Base-by-base conservation (phyloP, 2,797 vertebrate species). In the Silurus aristotelis region DNA sequence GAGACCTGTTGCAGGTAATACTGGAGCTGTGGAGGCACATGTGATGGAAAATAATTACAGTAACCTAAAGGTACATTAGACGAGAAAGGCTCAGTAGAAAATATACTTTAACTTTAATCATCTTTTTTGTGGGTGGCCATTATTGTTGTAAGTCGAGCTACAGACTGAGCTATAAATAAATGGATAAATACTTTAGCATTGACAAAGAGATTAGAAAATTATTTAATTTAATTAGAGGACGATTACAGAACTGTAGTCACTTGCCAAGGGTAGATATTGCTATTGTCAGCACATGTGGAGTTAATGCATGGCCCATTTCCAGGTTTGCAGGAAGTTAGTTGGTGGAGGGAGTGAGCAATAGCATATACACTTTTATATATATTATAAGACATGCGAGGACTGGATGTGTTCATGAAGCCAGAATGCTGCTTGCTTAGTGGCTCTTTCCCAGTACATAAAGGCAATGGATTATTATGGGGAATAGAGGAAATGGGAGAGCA, bases 291-390 rank as follows among this genome's bases (percentile, higher is more conserved):
- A 89, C 95, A 95, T n/a, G 93, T 93, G 38, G 86, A 91, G 87
- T 94, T 93, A 55, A 83, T 89, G 86, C 94, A 94, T 75, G 94
- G 94, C 7, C 94, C 95, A 56, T 67, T 90, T 43, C 91, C 91
- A 56, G 89, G 88, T 63, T 91, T 83, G 89, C 95, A 95, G 66
- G 88, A 88, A 66, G 93, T 86, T 17, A 95, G 92, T 79, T 94
- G 94, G 85, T 95, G 92, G 66, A 95, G 91, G n/a, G 95, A 94
- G 90, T 95, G 88, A 25, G 95, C 95, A 8, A 95, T 86, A 3
- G 95, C 94, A 87, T 94, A 94, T 0, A 94, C 93, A 82, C 92
- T 92, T 87, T 95, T 95, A 84, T 95, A 95, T 14, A 94, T 92
- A 84, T 95, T 95, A 85, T 95, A 95, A 2, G 94, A 86, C 63